Evolutionary conservation across 2,888 invertebrate genomes (phyloP).

Genomic region (Osedax frankpressi): DNA sequence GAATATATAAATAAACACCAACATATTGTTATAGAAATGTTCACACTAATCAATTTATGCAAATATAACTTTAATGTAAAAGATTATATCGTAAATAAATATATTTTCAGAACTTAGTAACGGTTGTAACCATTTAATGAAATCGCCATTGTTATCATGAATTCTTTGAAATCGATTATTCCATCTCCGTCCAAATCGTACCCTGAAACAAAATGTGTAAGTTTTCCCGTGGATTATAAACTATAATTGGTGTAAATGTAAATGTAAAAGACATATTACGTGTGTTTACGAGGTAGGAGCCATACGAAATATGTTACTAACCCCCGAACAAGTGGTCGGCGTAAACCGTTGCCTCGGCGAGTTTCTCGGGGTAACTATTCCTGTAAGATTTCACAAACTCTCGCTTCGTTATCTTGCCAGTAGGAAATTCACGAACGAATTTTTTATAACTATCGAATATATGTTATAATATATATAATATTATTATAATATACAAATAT

Average conservation of each 20-base stretch:
- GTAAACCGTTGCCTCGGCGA: neutral
- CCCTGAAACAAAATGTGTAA: neutral
- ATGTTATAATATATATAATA: too few relatives aligned
- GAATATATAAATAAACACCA: too few relatives aligned
- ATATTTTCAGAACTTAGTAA: too few relatives aligned
- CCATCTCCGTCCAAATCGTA: neutral
- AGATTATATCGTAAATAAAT: too few relatives aligned
- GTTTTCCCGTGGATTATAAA: neutral
- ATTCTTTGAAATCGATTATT: neutral
- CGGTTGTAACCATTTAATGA: neutral
- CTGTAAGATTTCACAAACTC: slow-evolving; percentile 5
- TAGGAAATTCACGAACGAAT: neutral
- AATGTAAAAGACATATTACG: neutral
- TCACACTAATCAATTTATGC: too few relatives aligned
- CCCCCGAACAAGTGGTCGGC: neutral
- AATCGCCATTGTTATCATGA: neutral
- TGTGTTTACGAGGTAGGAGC: too few relatives aligned
- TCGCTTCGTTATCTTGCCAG: neutral
- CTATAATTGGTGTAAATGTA: neutral
- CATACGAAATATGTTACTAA: neutral
- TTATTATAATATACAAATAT: too few relatives aligned
- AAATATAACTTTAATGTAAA: too few relatives aligned
- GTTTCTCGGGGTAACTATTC: neutral
- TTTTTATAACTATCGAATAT: slow-evolving; percentile 10
- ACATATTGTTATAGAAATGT: too few relatives aligned